Base-by-base conservation (phyloP, 2,797 vertebrate species). In the Cheirogaleus major region DNA sequence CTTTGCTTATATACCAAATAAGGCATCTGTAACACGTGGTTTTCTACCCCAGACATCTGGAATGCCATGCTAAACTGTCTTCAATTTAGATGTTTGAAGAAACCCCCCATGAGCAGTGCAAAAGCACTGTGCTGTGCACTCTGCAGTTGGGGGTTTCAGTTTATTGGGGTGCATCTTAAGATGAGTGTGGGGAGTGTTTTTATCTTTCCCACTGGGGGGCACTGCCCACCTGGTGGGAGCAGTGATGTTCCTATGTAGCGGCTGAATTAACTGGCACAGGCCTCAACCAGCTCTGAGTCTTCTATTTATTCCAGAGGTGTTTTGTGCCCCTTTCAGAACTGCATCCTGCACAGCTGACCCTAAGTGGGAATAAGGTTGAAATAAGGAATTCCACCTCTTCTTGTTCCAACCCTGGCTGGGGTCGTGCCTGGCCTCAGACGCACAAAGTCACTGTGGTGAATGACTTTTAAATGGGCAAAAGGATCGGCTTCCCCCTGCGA, bases 101-200 rank as follows among this genome's bases (percentile, higher is more conserved):
- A 32, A 23, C 10, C 38, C 25, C 22, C 79, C 63, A 8, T 0
- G 6, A 14, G 67, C 17, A 23, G 35, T 15, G 5, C 12, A 12
- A 45, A 91, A 88, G 43, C 7, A 1, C 20, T 13, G 10, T 4
- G 5, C 11, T 1, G 0, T 17, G 43, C 3, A 2, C 23, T 0
- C n/a, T 15, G 35, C 30, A 43, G 45, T 48, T 23, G 2, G 41
- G 25, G 59, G 10, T 52, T 55, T 52, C 45, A 4, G 23, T 67
- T 13, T 48, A 22, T 3, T 30, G n/a, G 38, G 30, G 32, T 43
- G 61, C 20, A 7, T 48, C 35, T 93, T 38, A 63, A 43, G 22
- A 67, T 13, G 43, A 4, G 11, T 5, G 7, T 5, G n/a, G 23
- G 79, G 22, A 17, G 11, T 1, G 11, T 65, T 43, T 63, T 22